phyloP scores from a whole-genome alignment of 2,888 invertebrate species.

The Galerucella calmariensis region DNA sequence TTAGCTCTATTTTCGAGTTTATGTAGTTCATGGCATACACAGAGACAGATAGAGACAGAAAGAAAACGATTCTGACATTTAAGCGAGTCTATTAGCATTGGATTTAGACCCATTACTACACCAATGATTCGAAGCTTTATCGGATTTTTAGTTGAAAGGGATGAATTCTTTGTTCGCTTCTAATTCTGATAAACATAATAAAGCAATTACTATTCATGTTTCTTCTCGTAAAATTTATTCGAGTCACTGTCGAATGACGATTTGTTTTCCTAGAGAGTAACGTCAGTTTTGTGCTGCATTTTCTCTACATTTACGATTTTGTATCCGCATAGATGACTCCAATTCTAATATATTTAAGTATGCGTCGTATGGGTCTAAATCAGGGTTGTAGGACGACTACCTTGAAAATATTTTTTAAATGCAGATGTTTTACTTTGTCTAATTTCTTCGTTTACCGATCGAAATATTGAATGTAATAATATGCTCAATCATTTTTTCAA shows the following conservation, averaged over 20 bases:
- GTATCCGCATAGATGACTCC: background rate
- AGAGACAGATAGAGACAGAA: conserved; percentile 2
- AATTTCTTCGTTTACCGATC: background rate
- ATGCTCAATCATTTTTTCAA: conserved; percentile 15
- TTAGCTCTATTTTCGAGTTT: conserved; percentile 52
- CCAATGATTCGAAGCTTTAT: conserved; percentile 45
- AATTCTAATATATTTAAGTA: too few relatives aligned
- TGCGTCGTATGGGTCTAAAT: too few relatives aligned
- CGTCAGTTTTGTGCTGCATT: conserved; percentile 22
- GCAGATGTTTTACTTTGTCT: too few relatives aligned
- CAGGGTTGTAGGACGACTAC: too few relatives aligned
- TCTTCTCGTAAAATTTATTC: conserved; percentile 43
- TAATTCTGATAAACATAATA: conserved; percentile 47
- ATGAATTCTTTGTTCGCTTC: conserved; percentile 40
- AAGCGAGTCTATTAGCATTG: conserved; percentile 56
- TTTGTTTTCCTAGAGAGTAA: conserved; percentile 27
- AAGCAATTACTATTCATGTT: conserved; percentile 44
- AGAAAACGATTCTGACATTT: conserved; percentile 48
- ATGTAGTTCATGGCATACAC: conserved; percentile 49
- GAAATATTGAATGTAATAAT: background rate
- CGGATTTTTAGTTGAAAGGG: conserved; percentile 43
- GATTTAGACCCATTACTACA: conserved; percentile 48
- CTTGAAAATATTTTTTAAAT: too few relatives aligned
- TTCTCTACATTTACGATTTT: conserved; percentile 1
- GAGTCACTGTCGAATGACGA: conserved; percentile 22